Evolutionary conservation across 2,888 invertebrate species (phyloP), one percentile per base, ranked within the genome.

Genomic region (Dorcus parallelipipedus): DNA sequence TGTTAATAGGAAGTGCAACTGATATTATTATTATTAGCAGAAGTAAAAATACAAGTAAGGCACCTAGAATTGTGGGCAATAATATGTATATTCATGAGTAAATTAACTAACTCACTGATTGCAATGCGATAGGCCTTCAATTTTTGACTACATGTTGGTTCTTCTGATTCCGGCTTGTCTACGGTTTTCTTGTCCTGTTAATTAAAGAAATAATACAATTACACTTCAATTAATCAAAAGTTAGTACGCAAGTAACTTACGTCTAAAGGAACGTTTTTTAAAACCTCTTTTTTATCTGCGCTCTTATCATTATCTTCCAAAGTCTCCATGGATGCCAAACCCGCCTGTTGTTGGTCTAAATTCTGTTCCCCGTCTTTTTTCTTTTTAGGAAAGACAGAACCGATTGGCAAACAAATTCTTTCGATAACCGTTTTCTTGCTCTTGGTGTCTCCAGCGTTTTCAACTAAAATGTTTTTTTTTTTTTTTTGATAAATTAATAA

Each of bases 241-340:
- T 9, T 4, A n/a, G n/a, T n/a, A n/a, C n/a, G 4, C 7, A 48
- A 14, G 39, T 38, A 39, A 56, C 53, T 61, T 51, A 61, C 60
- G 66, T 88, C 87, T 59, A 88, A 75, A 73, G 89, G 86, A 5
- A 90, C 82, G 67, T 85, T 89, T 74, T 89, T 90, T 81, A 91
- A 83, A 33, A 89, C 90, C 72, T 89, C 89, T 62, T 79, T 81
- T 60, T 84, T 85, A 55, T 87, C 87, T 10, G 85, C 83, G 65
- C 85, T 84, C 54, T 85, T 82, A 14, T 82, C 77, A 65, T 87
- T 86, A 67, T 91, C 91, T 71, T 90, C 91, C 47, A 91, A 79
- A 0, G 91, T 91, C 76, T 92, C 92, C 84, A 89, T 87, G 5
- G 91, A 91, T 1, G 92, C 91, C 52, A 92, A 80, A 17, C 89